Conservation (phyloP, 2,113 vertebrate species). For the Bufo gargarizans region DNA sequence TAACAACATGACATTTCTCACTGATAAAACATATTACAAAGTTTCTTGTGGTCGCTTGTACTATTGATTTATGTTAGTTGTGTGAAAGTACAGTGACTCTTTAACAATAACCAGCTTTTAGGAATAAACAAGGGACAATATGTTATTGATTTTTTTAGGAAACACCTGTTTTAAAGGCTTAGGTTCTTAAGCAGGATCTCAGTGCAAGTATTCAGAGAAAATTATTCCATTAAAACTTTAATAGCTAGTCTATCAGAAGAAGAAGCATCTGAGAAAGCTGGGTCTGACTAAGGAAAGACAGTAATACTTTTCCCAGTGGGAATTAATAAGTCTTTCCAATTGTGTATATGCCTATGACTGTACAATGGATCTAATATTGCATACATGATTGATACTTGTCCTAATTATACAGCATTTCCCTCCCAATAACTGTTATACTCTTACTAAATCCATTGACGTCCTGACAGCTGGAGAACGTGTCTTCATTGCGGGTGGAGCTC, state of each 20-base stretch:
- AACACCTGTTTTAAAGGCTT: not conserved
- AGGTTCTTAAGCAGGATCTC: not conserved
- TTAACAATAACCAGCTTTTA: not conserved
- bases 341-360: constrained; percentile 59
- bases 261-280: not conserved
- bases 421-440: constrained; percentile 68
- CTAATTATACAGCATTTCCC: constrained; percentile 60
- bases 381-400: constrained; percentile 6
- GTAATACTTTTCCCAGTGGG: constrained; percentile 21
- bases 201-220: not conserved
- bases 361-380: constrained; percentile 55
- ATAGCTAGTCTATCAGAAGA: not conserved
- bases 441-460: constrained; percentile 96
- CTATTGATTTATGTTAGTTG: no score
- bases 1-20: no score
- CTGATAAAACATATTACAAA: no score
- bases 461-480: constrained; percentile 93
- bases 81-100: not conserved
- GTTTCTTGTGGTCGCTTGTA: no score
- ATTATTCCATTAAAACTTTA: not conserved
- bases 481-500: constrained; percentile 89
- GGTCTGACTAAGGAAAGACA: not conserved
- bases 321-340: constrained; percentile 61
- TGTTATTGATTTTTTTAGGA: not conserved
- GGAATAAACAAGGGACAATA: not conserved